phyloP scores from a whole-genome alignment of 2,888 invertebrate genomes.

The Camptogramma bilineatum region DNA sequence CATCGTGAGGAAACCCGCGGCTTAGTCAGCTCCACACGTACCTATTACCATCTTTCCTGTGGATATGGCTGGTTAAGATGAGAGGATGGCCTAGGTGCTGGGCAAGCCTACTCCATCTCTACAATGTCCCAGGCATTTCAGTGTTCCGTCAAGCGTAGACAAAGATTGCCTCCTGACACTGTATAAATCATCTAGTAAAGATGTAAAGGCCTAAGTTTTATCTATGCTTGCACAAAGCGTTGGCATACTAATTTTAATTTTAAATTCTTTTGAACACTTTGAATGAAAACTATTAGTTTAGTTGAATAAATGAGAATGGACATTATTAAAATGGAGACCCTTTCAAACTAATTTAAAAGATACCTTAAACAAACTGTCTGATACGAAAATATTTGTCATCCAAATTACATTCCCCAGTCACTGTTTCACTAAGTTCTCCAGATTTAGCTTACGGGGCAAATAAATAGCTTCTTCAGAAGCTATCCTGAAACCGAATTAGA shows the following conservation, averaged over 20 bases:
- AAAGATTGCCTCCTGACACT: too few species aligned
- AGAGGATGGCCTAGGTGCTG: too few species aligned
- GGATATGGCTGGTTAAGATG: too few species aligned
- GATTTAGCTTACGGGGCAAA: conserved; percentile 75
- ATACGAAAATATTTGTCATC: conserved; percentile 31
- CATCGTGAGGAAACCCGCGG: too few species aligned
- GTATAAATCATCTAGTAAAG: too few species aligned
- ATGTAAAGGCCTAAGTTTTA: too few species aligned
- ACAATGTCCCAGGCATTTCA: too few species aligned
- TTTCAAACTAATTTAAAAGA: conserved; percentile 4
- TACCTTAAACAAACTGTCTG: conserved; percentile 8
- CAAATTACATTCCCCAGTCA: conserved; percentile 33
- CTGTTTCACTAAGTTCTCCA: conserved; percentile 37
- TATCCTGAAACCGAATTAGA: conserved; percentile 83
- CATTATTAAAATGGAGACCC: not conserved
- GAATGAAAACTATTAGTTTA: not conserved
- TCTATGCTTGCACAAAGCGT: not conserved
- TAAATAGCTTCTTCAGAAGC: conserved; percentile 83
- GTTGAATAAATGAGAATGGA: not conserved
- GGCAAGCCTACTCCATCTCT: too few species aligned
- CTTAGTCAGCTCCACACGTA: too few species aligned
- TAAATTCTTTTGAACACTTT: not conserved
- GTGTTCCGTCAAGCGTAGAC: too few species aligned
- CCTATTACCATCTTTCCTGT: too few species aligned
- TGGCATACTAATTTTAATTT: not conserved